A percentile compares a stretch with the other conserved stretches of the same genome.
phyloP scores from a whole-genome alignment of 2,113 vertebrate genomes.

The Phalacrocorax carbo region DNA sequence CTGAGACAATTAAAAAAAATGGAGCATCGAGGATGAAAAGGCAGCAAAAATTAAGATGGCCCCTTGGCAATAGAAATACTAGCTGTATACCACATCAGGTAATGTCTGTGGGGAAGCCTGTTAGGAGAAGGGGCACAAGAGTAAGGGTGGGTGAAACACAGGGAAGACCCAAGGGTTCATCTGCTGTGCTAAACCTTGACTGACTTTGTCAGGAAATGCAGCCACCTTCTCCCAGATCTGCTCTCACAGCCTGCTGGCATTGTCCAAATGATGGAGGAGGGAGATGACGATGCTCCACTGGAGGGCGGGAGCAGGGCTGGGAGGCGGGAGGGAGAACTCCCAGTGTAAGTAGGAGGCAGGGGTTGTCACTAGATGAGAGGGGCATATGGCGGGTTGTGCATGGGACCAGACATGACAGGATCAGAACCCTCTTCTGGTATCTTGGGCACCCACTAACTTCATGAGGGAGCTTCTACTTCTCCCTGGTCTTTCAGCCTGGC shows the following conservation, averaged over 20 bases:
- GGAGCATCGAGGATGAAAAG: not conserved
- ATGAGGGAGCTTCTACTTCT: not conserved
- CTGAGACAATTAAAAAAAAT: not conserved
- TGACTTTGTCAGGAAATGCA: not conserved
- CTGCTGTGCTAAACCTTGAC: not conserved
- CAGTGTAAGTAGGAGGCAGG: not conserved
- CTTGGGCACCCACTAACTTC: not conserved
- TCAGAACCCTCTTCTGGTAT: not conserved
- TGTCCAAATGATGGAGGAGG: not conserved
- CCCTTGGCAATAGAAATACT: not conserved
- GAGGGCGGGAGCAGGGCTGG: not conserved
- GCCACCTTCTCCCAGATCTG: not conserved
- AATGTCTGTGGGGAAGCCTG: not conserved
- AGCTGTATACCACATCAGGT: not conserved
- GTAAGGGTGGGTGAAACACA: not conserved
- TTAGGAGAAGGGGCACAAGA: not conserved
- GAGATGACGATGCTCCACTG: fast-evolving
- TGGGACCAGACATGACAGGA: not conserved
- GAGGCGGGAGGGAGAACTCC: not conserved
- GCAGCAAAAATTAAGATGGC: not conserved
- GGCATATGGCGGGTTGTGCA: fast-evolving
- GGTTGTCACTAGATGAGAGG: not conserved
- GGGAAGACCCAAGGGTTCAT: not conserved
- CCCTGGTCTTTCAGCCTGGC: not conserved
- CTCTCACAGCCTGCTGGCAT: not conserved